Conservation (phyloP, 1,140 invertebrate species). For the Notospermus geniculatus region DNA sequence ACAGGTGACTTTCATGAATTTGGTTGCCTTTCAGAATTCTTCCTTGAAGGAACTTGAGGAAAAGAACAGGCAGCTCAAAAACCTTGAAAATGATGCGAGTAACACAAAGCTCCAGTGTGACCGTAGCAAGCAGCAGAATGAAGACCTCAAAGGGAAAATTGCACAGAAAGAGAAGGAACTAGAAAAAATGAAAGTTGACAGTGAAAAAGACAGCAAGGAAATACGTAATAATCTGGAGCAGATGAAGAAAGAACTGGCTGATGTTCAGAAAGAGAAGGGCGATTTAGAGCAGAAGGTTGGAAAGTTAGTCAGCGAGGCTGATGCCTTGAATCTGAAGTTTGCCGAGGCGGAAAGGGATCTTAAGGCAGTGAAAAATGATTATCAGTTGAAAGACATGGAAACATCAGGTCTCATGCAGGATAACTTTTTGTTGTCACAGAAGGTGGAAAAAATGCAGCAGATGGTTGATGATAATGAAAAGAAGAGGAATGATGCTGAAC, state of each 20-base stretch:
- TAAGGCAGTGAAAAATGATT: background rate
- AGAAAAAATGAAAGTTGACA: background rate
- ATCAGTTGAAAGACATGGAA: slow-evolving; percentile 5
- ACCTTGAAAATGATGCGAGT: background rate
- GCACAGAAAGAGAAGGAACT: background rate
- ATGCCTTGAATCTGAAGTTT: background rate
- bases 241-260: slow-evolving; percentile 2
- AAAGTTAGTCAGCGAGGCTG: background rate
- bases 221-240: background rate
- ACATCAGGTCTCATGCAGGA: background rate
- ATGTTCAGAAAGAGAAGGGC: background rate
- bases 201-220: background rate
- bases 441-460: background rate
- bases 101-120: slow-evolving; percentile 1
- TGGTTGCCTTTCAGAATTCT: slow-evolving; percentile 4
- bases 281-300: background rate
- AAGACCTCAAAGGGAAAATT: slow-evolving; percentile 5
- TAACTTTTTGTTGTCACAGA: background rate
- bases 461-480: background rate
- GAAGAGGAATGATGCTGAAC: background rate
- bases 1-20: too few relatives aligned
- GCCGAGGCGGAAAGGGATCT: background rate
- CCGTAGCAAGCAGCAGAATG: background rate
- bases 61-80: background rate
- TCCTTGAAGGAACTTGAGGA: background rate